Evolutionary conservation across 2,113 vertebrate genomes (phyloP).

Genomic region (Hippolais icterina): DNA sequence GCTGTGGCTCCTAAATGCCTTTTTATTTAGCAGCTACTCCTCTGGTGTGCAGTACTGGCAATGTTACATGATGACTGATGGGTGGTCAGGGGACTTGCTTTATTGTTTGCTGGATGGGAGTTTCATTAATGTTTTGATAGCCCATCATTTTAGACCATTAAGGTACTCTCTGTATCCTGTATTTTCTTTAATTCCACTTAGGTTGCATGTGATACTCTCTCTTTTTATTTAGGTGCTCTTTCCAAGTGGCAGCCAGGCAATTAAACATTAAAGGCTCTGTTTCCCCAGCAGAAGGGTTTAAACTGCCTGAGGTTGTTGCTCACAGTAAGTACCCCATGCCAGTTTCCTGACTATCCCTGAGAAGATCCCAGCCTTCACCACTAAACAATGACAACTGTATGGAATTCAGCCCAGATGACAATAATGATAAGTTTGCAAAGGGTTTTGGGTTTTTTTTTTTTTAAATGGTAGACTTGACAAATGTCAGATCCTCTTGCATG

Average conservation of each 20-base stretch:
- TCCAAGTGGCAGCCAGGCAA: not conserved
- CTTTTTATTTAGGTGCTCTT: not conserved
- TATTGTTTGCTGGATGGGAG: not conserved
- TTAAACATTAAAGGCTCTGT: not conserved
- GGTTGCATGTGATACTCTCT: fast-evolving
- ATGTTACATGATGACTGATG: fast-evolving
- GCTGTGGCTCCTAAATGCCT: not conserved
- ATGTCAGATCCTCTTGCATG: not conserved
- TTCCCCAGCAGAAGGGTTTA: not conserved
- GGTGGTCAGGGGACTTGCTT: not conserved
- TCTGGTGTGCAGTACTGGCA: not conserved
- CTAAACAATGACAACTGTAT: not conserved
- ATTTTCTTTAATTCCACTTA: not conserved
- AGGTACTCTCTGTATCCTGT: not conserved
- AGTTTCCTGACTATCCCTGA: not conserved
- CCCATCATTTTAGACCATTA: not conserved
- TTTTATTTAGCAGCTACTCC: not conserved
- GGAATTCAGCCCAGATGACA: not conserved
- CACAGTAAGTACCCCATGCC: not conserved
- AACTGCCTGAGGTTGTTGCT: not conserved
- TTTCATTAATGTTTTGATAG: not conserved
- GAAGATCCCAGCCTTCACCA: not conserved
- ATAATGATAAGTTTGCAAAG: not conserved
- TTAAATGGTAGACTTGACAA: not conserved
- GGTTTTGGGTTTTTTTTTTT: not conserved